These are phyloP conservation scores for Ascidia mentula DNA, from an alignment of 23 tunicate genomes.

Conservation along the genomic window DNA sequence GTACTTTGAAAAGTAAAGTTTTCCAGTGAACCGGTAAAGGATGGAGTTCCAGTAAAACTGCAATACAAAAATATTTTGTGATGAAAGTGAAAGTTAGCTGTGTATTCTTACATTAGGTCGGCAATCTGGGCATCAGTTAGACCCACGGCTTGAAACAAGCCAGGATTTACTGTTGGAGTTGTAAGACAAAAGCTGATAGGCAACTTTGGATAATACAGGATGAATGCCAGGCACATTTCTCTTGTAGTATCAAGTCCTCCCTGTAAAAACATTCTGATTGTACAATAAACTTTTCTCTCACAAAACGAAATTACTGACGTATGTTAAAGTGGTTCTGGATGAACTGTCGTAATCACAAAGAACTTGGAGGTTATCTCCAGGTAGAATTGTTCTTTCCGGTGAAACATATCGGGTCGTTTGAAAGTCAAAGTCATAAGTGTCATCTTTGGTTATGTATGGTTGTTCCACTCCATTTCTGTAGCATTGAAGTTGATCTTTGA, in stretches of 20 bases:
- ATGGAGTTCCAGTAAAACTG: no score
- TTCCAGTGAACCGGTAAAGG: not conserved
- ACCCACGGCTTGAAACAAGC: not conserved
- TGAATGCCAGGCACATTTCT: conserved; percentile 39
- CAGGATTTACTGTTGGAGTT: not conserved
- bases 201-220: conserved; percentile 29
- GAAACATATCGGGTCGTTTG: conserved; percentile 27
- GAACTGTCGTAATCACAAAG: conserved; percentile 33
- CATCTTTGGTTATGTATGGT: conserved; percentile 27
- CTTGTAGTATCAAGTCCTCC: conserved; percentile 20
- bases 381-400: conserved; percentile 4
- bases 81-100: no score
- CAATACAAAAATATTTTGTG: no score
- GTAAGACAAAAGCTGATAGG: not conserved
- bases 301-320: not conserved
- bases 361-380: conserved; percentile 36
- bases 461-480: conserved; percentile 17
- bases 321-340: not conserved
- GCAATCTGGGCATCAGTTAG: not conserved
- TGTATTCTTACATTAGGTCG: not conserved
- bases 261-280: conserved; percentile 32
- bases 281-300: no score
- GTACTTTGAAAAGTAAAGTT: not conserved
- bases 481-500: no score
- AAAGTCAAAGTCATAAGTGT: conserved; percentile 43